These are phyloP conservation scores for Galerucella nymphaeae DNA, from an alignment of 2,888 invertebrate genomes.

Conservation along the genomic window DNA sequence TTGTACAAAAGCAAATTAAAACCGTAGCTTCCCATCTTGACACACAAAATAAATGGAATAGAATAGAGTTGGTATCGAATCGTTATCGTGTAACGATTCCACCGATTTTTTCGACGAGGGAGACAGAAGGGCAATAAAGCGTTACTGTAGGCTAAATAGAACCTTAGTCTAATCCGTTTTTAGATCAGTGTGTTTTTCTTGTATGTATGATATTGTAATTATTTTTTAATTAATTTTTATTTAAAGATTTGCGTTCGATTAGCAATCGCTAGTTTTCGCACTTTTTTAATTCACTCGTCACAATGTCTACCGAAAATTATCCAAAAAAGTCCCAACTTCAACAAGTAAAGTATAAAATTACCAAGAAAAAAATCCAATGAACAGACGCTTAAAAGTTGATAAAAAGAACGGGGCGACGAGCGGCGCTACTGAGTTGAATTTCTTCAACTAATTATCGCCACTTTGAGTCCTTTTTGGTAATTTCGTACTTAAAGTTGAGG, in stretches of 20 bases:
- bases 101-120: constrained; percentile 46
- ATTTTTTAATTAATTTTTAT: constrained; percentile 50
- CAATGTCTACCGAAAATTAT: constrained; percentile 48
- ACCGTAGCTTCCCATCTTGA: constrained; percentile 44
- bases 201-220: constrained; percentile 56
- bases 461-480: neutral
- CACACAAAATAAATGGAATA: constrained; percentile 24
- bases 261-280: constrained; percentile 52
- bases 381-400: neutral
- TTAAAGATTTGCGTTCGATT: constrained; percentile 50
- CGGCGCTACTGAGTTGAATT: neutral
- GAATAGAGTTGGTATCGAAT: constrained; percentile 22
- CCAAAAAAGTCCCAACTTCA: constrained; percentile 42
- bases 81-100: constrained; percentile 54
- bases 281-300: constrained; percentile 53
- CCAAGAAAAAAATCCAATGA: neutral
- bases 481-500: constrained; percentile 9
- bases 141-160: constrained; percentile 58
- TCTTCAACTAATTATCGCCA: neutral
- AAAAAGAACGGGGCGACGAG: neutral
- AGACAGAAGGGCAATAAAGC: constrained; percentile 60
- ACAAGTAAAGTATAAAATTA: neutral
- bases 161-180: constrained; percentile 58
- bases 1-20: constrained; percentile 54
- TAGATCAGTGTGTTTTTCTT: constrained; percentile 57